Percentiles rank a stretch among this genome's conserved stretches.
Conservation (phyloP, 2,113 vertebrate species). For the Bubo scandiacus region DNA sequence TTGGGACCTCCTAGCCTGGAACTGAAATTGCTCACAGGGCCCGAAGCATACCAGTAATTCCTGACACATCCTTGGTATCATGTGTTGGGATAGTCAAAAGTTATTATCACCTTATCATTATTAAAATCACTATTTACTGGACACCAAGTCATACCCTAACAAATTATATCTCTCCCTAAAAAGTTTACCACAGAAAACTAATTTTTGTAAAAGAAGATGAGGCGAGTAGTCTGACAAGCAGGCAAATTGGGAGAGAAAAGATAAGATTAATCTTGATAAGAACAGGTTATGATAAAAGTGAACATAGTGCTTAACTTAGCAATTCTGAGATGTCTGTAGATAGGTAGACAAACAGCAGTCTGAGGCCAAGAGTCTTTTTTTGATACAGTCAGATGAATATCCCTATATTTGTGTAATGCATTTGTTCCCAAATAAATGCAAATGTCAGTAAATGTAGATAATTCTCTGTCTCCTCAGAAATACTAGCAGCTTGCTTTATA, state of each 20-base stretch:
- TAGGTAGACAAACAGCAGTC: neutral
- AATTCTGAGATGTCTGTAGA: neutral
- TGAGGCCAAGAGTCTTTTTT: neutral
- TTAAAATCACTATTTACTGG: neutral
- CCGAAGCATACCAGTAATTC: neutral
- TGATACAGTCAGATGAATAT: neutral
- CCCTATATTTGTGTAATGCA: neutral
- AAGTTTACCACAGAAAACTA: neutral
- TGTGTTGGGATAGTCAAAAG: neutral
- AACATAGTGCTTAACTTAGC: constrained; percentile 23
- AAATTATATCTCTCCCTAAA: neutral
- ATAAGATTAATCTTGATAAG: constrained; percentile 25
- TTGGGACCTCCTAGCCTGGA: neutral
- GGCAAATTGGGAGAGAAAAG: neutral
- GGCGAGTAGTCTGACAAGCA: neutral
- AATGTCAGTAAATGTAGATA: neutral
- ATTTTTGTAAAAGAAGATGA: constrained; percentile 17
- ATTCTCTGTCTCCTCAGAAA: neutral
- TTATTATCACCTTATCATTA: neutral
- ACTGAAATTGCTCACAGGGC: neutral
- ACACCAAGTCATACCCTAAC: neutral
- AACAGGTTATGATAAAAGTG: constrained; percentile 30
- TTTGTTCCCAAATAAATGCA: neutral
- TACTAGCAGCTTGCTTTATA: neutral
- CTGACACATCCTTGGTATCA: fast-evolving